phyloP scores from a whole-genome alignment of 1,140 invertebrate species.

The Dinoponera quadriceps region DNA sequence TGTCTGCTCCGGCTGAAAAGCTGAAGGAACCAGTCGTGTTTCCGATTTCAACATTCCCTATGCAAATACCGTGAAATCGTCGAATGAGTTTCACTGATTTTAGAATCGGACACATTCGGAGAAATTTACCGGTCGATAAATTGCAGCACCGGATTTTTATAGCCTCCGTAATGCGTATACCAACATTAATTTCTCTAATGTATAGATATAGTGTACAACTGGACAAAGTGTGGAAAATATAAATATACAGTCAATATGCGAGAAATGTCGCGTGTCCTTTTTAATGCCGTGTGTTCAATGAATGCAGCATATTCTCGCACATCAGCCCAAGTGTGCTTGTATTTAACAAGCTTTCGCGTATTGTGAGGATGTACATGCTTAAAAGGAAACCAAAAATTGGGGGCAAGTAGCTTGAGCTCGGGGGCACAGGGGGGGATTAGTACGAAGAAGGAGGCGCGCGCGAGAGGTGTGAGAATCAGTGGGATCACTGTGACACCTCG shows the following conservation, averaged over 20 bases:
- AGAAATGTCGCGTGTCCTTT: constrained; percentile 38
- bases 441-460: constrained; percentile 58
- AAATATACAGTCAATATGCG: constrained; percentile 4
- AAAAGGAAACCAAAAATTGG: constrained; percentile 86
- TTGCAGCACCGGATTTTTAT: too few relatives aligned
- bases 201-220: neutral
- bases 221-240: neutral
- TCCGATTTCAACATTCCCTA: constrained; percentile 42
- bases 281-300: constrained; percentile 15
- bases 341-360: constrained; percentile 85
- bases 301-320: constrained; percentile 63
- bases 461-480: constrained; percentile 83
- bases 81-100: neutral
- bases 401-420: constrained; percentile 79
- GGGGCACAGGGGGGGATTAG: constrained; percentile 30
- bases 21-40: constrained; percentile 30
- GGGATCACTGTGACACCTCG: constrained; percentile 84
- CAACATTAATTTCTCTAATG: neutral
- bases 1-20: constrained; percentile 57
- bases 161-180: too few relatives aligned
- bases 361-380: constrained; percentile 83
- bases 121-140: too few relatives aligned
- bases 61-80: constrained; percentile 60
- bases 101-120: too few relatives aligned
- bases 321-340: constrained; percentile 83